Evolutionary conservation across 1,140 invertebrate species (phyloP), one percentile per base, ranked within the genome.

Genomic region (Drosophila lowei): DNA sequence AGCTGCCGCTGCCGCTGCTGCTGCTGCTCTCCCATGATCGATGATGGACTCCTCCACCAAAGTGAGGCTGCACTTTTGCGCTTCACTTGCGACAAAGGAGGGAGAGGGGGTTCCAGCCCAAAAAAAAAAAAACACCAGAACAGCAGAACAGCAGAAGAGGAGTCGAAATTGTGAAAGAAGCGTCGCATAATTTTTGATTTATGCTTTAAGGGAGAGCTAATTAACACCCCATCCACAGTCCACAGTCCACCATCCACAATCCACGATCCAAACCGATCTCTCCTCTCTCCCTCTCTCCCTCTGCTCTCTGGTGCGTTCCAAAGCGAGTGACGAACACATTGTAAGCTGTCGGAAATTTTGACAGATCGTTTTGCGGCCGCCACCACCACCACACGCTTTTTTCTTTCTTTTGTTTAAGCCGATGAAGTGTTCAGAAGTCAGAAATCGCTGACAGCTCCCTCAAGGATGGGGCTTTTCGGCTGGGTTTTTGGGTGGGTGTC

Each of bases 151-250:
- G 25, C 0, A 0, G 30, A 11, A 3, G 1, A 9, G 30, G 30
- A 34, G 30, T 34, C 3, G 30, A 57, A 63, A 68, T 73, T 59
- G 52, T 47, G 72, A 65, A 59, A 72, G 18, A 62, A 63, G 52
- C 28, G 46, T 62, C 60, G 61, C 75, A 67, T 67, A 72, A 73
- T 80, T 85, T 85, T 86, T 85, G 80, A 85, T 86, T 80, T 86
- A 85, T 80, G 74, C 48, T 44, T 58, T 66, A n/a, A 25, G 71
- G 74, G 30, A 38, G 42, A 62, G 64, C 79, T 85, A 80, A 86
- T 85, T 80, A 77, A 74, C 81, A 86, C 81, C 67, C 67, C 79
- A 38, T 2, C 9, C 34, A 38, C 34, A 1, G 2, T 18, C 18
- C 18, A 18, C 34, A 23, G 21, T 5, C 21, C 21, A 23, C 21